phyloP scores from a whole-genome alignment of 2,797 vertebrate species.

The Sus cebifrons region DNA sequence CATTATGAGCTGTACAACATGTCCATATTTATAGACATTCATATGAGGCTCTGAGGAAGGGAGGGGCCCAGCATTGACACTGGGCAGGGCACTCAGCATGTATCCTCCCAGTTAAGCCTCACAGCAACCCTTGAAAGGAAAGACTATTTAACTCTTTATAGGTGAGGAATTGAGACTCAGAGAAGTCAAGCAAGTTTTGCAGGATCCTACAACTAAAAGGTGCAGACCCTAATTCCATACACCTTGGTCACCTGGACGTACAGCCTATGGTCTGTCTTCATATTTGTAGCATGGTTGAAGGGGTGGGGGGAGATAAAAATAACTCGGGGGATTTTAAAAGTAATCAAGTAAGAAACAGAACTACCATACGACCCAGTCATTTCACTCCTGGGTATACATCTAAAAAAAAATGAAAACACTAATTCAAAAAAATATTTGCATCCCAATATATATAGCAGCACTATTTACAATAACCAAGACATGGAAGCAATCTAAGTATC shows the following conservation, averaged over 20 bases:
- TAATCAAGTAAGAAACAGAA: background rate
- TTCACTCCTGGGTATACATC: background rate
- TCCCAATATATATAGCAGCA: background rate
- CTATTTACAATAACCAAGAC: background rate
- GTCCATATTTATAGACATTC: background rate
- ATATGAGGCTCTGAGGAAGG: background rate
- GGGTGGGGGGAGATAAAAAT: background rate
- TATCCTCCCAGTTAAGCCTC: background rate
- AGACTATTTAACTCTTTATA: background rate
- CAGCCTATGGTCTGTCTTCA: background rate
- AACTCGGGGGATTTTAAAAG: slow-evolving; percentile 33
- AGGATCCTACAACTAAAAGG: background rate
- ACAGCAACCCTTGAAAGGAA: background rate
- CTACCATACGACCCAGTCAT: background rate
- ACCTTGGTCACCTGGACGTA: background rate
- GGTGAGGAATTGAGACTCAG: background rate
- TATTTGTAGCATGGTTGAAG: background rate
- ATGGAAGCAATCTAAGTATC: background rate
- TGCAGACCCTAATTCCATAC: background rate
- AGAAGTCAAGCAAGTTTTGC: background rate
- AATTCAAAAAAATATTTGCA: background rate
- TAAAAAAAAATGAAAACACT: background rate
- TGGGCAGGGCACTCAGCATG: background rate
- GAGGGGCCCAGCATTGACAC: background rate
- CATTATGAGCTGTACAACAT: background rate